phyloP scores from a whole-genome alignment of 2,888 invertebrate species.

The Lagria hirta region DNA sequence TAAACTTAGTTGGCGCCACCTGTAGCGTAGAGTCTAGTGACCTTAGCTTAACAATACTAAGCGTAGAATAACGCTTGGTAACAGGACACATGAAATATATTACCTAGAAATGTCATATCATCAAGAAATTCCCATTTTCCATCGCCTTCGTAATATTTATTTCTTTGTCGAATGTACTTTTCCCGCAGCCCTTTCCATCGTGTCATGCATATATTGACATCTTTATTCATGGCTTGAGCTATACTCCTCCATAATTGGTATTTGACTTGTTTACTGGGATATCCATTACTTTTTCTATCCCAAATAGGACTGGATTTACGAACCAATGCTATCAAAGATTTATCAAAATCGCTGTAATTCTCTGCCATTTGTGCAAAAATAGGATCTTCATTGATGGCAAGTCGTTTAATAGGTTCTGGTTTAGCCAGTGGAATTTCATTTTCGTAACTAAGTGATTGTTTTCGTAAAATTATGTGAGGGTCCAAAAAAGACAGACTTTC shows the following conservation, averaged over 20 bases:
- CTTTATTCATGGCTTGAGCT: conserved; percentile 34
- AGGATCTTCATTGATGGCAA: conserved; percentile 2
- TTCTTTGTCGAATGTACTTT: conserved; percentile 44
- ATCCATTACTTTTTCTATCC: conserved; percentile 42
- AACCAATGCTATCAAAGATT: conserved; percentile 37
- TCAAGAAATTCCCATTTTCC: conserved; percentile 44
- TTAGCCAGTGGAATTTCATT: conserved; percentile 9
- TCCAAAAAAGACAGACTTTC: conserved; percentile 39
- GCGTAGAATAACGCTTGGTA: too few relatives aligned
- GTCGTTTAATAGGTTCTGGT: conserved; percentile 8
- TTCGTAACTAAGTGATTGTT: conserved; percentile 26
- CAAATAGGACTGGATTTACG: conserved; percentile 41
- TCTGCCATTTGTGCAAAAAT: conserved; percentile 14
- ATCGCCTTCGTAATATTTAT: conserved; percentile 40
- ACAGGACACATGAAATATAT: too few relatives aligned
- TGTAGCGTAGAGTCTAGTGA: too few relatives aligned
- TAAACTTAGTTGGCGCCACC: too few relatives aligned
- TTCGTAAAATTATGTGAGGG: conserved; percentile 38
- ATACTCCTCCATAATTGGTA: conserved; percentile 41
- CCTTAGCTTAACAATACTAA: too few relatives aligned
- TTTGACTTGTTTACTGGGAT: conserved; percentile 41
- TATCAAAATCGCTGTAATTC: conserved; percentile 36
- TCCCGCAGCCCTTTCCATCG: conserved; percentile 45
- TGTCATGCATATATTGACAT: conserved; percentile 38
- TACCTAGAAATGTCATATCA: conserved; percentile 40